Conservation (phyloP, 2,113 vertebrate species). For the Dicrurus megarhynchus region DNA sequence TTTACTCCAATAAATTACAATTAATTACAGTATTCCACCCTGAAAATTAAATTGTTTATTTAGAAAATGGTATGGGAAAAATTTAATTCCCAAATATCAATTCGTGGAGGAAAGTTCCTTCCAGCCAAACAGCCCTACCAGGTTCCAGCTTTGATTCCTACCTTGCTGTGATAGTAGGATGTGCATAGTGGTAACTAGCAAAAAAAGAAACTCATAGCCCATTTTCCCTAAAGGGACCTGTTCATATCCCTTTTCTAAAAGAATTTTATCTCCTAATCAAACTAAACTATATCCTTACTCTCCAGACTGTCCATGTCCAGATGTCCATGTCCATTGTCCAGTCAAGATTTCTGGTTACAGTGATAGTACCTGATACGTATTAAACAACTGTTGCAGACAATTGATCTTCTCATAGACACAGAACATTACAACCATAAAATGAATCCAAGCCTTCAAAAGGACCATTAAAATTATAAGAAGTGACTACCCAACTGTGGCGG, state of each 20-base stretch:
- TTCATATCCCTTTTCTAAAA: not conserved
- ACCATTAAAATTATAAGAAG: not conserved
- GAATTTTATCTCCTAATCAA: not conserved
- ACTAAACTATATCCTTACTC: not conserved
- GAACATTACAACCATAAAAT: not conserved
- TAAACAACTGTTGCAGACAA: not conserved
- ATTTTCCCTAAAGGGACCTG: not conserved
- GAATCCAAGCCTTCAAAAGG: not conserved
- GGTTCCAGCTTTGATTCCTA: not conserved
- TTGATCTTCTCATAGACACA: not conserved
- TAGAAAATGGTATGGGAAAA: not conserved
- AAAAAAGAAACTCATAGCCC: fast-evolving
- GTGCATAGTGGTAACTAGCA: not conserved
- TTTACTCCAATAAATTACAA: not conserved
- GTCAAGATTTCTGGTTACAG: not conserved
- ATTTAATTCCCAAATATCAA: not conserved
- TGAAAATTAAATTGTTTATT: not conserved
- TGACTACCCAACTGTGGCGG: not conserved
- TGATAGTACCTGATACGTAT: not conserved
- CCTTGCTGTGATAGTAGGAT: not conserved
- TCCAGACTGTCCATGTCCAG: not conserved
- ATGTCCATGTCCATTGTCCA: not conserved
- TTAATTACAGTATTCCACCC: not conserved
- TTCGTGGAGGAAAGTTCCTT: not conserved
- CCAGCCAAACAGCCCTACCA: not conserved